phyloP scores from a whole-genome alignment of 2,797 vertebrate genomes.

The Phaenicophaeus curvirostris region DNA sequence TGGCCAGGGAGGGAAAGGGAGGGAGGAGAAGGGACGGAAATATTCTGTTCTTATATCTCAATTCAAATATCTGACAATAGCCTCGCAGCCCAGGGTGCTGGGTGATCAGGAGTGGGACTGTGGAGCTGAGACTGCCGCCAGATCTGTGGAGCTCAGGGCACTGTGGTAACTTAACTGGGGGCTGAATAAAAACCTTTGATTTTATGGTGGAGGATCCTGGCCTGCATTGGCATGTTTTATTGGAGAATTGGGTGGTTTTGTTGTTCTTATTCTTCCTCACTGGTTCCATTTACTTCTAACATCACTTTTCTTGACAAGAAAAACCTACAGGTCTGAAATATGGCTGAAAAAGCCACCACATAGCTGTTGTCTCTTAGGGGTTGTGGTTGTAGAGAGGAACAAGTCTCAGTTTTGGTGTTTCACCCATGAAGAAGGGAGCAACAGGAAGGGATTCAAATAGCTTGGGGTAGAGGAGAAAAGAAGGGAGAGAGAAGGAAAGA shows the following conservation, averaged over 20 bases:
- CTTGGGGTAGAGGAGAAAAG: background rate
- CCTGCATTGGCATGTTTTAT: background rate
- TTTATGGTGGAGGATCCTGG: background rate
- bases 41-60: constrained; percentile 46
- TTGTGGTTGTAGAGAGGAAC: background rate
- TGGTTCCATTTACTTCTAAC: background rate
- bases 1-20: constrained; percentile 25
- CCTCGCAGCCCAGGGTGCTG: background rate
- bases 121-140: background rate
- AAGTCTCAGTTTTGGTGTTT: background rate
- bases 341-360: background rate
- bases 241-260: background rate
- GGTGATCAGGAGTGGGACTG: background rate
- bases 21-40: constrained; percentile 46
- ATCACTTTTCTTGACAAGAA: background rate
- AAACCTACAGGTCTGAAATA: background rate
- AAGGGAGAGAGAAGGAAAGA: background rate
- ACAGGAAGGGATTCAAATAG: background rate
- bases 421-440: background rate
- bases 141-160: background rate
- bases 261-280: background rate
- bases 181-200: background rate
- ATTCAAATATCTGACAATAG: constrained; percentile 54
- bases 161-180: background rate
- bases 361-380: background rate